Conservation (phyloP, 2,888 invertebrate genomes). For the Volucella zonaria region DNA sequence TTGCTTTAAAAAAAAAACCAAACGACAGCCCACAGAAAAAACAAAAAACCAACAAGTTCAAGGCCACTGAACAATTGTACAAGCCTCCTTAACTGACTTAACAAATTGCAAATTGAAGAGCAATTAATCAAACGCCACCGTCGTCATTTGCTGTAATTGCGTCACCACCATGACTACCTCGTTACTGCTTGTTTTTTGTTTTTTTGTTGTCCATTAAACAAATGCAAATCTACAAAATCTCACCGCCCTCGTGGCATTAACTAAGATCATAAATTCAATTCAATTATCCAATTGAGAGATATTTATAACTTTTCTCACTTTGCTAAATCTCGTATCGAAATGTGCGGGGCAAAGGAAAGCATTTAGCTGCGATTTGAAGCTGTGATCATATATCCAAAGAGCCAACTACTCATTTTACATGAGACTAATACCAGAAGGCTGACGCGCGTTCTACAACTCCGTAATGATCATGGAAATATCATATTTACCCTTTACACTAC, state of each 20-base stretch:
- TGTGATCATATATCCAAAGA: slow-evolving; percentile 23
- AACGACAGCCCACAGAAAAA: neutral
- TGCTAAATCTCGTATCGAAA: slow-evolving; percentile 14
- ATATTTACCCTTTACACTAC: neutral
- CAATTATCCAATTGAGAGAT: slow-evolving; percentile 64
- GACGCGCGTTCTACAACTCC: neutral
- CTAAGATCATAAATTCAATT: slow-evolving; percentile 59
- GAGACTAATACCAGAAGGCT: slow-evolving; percentile 15
- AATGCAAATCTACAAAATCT: slow-evolving; percentile 42
- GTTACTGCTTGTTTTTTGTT: neutral
- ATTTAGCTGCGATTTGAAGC: slow-evolving; percentile 32
- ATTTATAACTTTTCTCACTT: slow-evolving; percentile 41
- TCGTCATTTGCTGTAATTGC: slow-evolving; percentile 32
- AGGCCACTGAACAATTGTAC: slow-evolving; percentile 16
- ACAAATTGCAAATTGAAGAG: neutral
- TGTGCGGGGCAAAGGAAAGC: neutral
- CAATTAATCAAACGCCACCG: slow-evolving; percentile 8
- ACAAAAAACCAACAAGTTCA: slow-evolving; percentile 2
- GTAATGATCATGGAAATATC: slow-evolving; percentile 23
- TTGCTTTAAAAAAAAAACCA: neutral
- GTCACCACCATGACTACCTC: slow-evolving; percentile 30
- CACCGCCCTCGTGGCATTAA: slow-evolving; percentile 41
- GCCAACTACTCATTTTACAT: slow-evolving; percentile 13
- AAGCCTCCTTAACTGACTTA: neutral
- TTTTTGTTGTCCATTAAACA: neutral